These are phyloP conservation scores for Nautilus pompilius DNA, from an alignment of 1,140 invertebrate genomes.

Conservation along the genomic window DNA sequence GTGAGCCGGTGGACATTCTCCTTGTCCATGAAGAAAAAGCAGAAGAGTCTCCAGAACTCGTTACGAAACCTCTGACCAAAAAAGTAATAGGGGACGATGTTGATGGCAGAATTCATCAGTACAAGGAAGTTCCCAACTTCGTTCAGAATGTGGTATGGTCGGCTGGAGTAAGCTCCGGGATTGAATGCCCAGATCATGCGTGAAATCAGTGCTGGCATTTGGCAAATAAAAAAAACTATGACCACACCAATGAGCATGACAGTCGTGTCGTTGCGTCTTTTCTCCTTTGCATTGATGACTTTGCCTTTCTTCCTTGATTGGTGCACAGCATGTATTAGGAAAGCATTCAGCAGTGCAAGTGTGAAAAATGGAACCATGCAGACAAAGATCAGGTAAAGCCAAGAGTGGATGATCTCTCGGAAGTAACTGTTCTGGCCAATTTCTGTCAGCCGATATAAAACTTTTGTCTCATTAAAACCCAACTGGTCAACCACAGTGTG, in stretches of 20 bases:
- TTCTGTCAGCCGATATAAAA: constrained; percentile 22
- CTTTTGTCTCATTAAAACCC: neutral
- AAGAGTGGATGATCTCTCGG: constrained; percentile 47
- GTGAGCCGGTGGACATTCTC: constrained; percentile 32
- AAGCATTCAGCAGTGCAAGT: constrained; percentile 47
- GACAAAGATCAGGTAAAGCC: constrained; percentile 51
- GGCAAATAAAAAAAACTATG: constrained; percentile 52
- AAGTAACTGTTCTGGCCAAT: constrained; percentile 41
- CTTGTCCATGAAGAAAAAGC: constrained; percentile 39
- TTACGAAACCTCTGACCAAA: constrained; percentile 50
- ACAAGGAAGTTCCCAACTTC: constrained; percentile 52
- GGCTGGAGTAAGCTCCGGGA: constrained; percentile 12
- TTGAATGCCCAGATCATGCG: constrained; percentile 50
- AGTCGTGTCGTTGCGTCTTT: constrained; percentile 52
- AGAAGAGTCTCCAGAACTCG: constrained; percentile 50
- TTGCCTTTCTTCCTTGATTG: constrained; percentile 42
- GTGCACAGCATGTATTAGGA: constrained; percentile 51
- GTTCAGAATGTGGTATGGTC: constrained; percentile 36
- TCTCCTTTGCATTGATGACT: constrained; percentile 47
- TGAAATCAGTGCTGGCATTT: constrained; percentile 50
- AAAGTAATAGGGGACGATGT: constrained; percentile 56
- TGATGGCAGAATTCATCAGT: constrained; percentile 52
- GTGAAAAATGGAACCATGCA: constrained; percentile 50
- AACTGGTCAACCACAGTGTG: constrained; percentile 28
- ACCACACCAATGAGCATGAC: constrained; percentile 55